Evolutionary conservation across 2,888 invertebrate species (phyloP), one percentile per base, ranked within the genome.

Genomic region (Clanis bilineata): DNA sequence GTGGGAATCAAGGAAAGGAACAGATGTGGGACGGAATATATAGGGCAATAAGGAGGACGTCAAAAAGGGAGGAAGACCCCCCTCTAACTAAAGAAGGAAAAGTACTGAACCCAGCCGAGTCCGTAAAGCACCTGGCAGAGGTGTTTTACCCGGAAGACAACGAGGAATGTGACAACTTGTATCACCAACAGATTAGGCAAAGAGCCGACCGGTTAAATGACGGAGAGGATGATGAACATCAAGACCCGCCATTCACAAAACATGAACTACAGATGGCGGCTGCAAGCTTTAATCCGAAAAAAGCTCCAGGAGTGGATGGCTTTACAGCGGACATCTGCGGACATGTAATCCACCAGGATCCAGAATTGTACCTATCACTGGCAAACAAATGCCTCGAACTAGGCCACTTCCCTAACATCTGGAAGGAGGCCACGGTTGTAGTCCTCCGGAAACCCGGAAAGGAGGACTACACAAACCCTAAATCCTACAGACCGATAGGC

Each of bases 301-400:
- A 68, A 22, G 69, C 69, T 0, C 70, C 69, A 0, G 70, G 68
- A 6, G 38, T 47, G 1, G 69, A 72, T 7, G 66, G 69, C 0
- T 32, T 68, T 1, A 66, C 66, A 0, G 60, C 70, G 0, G 68
- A 70, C 15, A 71, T 73, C 1, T 68, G 66, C 39, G 1, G 18
- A 21, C 15, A 0, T 3, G 28, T 28, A 1, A 43, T 43, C 2
- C 6, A 10, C 18, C 10, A 18, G 15, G 7, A 43, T 23, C 57
- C 28, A 4, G 57, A 15, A 23, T n/a, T 43, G 5, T 41, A 15
- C 41, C 43, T 28, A 6, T 22, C 23, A 6, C 41, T 43, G n/a
- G 64, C 63, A 10, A 44, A 44, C 44, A 44, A 44, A 22, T 44
- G 44, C 44, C 44, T 44, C 10, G 1, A 21, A 18, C 0, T 57